Evolutionary conservation across 2,888 invertebrate species (phyloP), one percentile per base, ranked within the genome.

Genomic region (Drosophila pseudotalamancana): DNA sequence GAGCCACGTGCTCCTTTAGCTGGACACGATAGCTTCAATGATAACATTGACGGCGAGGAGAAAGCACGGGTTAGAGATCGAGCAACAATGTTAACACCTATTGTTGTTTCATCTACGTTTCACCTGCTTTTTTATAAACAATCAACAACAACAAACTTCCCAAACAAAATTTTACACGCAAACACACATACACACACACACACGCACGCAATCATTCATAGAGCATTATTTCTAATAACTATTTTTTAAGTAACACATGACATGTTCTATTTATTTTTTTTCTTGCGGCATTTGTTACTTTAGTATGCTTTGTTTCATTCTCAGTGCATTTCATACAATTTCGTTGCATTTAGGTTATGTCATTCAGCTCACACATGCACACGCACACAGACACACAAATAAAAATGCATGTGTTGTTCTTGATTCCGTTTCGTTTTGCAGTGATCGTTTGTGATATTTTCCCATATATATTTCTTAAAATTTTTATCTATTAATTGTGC

Each of bases 21-120:
- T 40, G 77, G 64, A 56, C 74, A 80, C 48, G 87, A 81, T 43
- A 75, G 87, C 43, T 59, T 85, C 45, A 87, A 63, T 40, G 77
- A 55, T 29, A 73, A 55, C 72, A 25, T 63, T 23, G 46, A 46
- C 51, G 66, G 55, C 37, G 76, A 74, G 68, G 72, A 87, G 71
- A 91, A 89, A 68, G 87, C 90, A 88, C 89, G 91, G 91, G 91
- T 91, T 89, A 90, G 91, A 80, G 60, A 57, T 62, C 50, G 54
- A 39, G 50, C 69, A 62, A 62, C 66, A 46, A 40, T 16, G 51
- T 45, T 63, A 34, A 59, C 51, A 31, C 37, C 66, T n/a, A n/a
- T n/a, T 57, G 79, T 87, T 72, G 62, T 77, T 64, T 70, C 84
- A 80, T 68, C 54, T 40, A 55, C 82, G 65, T 80, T 64, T 83